Conservation (phyloP, 2,888 invertebrate genomes). For the Callyntrura sp. region DNA sequence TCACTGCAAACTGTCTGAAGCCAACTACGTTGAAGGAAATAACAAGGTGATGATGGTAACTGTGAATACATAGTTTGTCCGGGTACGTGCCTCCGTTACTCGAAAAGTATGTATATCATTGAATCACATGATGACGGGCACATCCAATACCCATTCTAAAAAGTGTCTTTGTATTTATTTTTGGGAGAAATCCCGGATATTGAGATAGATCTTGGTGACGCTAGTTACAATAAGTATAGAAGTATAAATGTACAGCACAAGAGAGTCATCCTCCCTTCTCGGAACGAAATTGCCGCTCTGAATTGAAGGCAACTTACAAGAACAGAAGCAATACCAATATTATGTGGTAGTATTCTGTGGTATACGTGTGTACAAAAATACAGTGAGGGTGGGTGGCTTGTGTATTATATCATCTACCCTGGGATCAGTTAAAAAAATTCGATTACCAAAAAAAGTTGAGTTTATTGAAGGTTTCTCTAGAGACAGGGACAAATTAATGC, state of each 20-base stretch:
- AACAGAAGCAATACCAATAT: background rate
- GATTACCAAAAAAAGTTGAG: conserved; percentile 51
- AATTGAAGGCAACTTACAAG: background rate
- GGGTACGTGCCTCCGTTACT: conserved; percentile 10
- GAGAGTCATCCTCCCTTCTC: conserved; percentile 25
- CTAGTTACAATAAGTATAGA: conserved; percentile 45
- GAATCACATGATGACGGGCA: background rate
- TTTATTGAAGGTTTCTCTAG: conserved; percentile 35
- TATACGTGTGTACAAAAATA: background rate
- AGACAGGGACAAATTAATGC: conserved; percentile 59
- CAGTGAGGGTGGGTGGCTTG: background rate
- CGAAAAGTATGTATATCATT: background rate
- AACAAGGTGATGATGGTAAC: background rate
- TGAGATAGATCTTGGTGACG: conserved; percentile 1
- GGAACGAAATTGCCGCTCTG: no score
- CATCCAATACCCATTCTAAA: background rate
- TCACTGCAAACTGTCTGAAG: background rate
- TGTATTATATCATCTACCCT: conserved; percentile 2
- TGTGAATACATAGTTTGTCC: conserved; percentile 4
- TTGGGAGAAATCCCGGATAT: background rate
- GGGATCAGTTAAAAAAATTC: conserved; percentile 58
- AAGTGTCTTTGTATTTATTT: background rate
- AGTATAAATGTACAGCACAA: conserved; percentile 48
- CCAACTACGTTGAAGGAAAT: background rate
- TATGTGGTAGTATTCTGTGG: background rate